Evolutionary conservation across 2,113 vertebrate species (phyloP), one percentile per base, ranked within the genome.

Genomic region (Zosterops japonicus): DNA sequence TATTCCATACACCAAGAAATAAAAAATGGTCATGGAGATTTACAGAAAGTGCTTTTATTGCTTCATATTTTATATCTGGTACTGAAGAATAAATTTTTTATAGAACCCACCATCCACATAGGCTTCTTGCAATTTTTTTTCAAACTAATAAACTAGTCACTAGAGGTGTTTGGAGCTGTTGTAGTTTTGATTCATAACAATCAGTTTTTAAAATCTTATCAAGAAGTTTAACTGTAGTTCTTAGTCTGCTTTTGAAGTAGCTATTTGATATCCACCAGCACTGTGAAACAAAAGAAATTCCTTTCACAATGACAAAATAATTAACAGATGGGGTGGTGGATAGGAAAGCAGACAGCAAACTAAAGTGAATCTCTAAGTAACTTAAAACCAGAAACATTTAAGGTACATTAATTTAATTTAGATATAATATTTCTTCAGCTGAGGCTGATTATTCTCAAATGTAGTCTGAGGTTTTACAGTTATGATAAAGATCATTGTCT

Each of bases 331-430:
- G 4, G 8, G 27, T 72, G 3, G 3, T 59, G 31, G 53, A 42
- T 79, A 83, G 39, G 46, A 87, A 87, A 93, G 57, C 8, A 83
- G 44, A 27, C 3, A 2, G 18, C 12, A 76, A 78, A 56, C 28
- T 59, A 24, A 53, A 90, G 35, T 70, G 59, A 84, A n/a, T 69
- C 42, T 83, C 49, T 11, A 59, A 53, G 42, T 69, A 28, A 55
- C 65, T 88, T 85, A 27, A 93, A 90, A 47, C 2, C 15, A 50
- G 59, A 83, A 93, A 46, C 5, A 70, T 85, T 83, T 88, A 84
- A 94, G 50, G 35, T 77, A 52, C n/a, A 63, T 80, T 82, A 80
- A 85, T 91, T 91, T 76, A 85, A 91, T 86, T 67, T 81, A 79
- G 46, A n/a, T 85, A 28, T n/a, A 79, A 46, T 69, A 77, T 12